These are phyloP conservation scores for Petrolisthes cinctipes DNA, from an alignment of 2,888 invertebrate genomes.

Conservation along the genomic window DNA sequence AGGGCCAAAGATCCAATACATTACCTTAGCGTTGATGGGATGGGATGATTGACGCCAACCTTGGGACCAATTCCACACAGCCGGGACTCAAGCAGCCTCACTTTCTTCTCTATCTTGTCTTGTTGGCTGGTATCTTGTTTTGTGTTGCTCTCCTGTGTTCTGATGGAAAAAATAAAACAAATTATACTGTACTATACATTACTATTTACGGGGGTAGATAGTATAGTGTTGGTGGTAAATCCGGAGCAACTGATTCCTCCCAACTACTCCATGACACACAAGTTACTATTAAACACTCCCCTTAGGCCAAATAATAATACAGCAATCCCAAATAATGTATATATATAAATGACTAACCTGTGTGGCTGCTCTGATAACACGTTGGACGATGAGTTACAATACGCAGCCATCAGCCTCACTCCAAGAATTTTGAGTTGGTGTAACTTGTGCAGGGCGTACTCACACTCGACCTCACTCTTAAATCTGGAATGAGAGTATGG, in stretches of 20 bases:
- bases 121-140: slow-evolving; percentile 3
- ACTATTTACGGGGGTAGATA: too few relatives aligned
- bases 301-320: too few relatives aligned
- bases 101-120: slow-evolving; percentile 34
- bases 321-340: too few relatives aligned
- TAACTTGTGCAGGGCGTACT: neutral
- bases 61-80: slow-evolving; percentile 25
- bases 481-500: neutral
- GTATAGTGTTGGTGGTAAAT: too few relatives aligned
- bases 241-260: too few relatives aligned
- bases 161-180: neutral
- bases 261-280: too few relatives aligned
- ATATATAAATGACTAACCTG: neutral
- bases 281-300: too few relatives aligned
- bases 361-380: neutral
- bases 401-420: neutral
- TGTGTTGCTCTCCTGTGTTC: slow-evolving; percentile 17
- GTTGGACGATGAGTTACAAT: neutral
- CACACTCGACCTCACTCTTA: neutral
- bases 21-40: slow-evolving; percentile 44
- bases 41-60: slow-evolving; percentile 39
- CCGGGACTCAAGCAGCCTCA: slow-evolving; percentile 22
- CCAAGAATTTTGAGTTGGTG: neutral
- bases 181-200: neutral
- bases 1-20: neutral